phyloP scores from a whole-genome alignment of 30 jellyfish, hydroid and myxozoan species.

The Cassiopea andromeda region DNA sequence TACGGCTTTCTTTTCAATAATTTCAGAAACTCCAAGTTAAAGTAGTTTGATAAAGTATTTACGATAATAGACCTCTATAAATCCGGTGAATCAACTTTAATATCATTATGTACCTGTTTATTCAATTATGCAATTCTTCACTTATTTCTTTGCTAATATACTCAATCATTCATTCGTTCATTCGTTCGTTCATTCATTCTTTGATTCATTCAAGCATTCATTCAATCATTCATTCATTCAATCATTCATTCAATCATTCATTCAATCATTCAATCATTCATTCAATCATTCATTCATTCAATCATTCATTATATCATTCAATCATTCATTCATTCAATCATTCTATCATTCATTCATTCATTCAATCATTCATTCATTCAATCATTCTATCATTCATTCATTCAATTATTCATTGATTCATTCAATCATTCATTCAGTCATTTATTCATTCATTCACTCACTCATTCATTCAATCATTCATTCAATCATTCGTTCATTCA shows the following conservation, averaged over 20 bases:
- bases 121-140: too few relatives aligned
- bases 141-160: too few relatives aligned
- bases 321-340: neutral
- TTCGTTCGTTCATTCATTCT: neutral
- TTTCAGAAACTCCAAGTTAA: too few relatives aligned
- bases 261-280: neutral
- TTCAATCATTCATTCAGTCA: too few relatives aligned
- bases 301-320: neutral
- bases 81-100: too few relatives aligned
- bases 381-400: neutral
- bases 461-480: neutral
- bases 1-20: too few relatives aligned
- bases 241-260: neutral
- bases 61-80: too few relatives aligned
- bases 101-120: too few relatives aligned
- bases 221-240: neutral
- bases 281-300: too few relatives aligned
- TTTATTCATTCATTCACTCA: too few relatives aligned
- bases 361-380: neutral
- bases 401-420: neutral
- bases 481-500: neutral
- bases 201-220: neutral
- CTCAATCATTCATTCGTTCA: too few relatives aligned
- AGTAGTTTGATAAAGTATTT: too few relatives aligned
- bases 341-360: neutral